Base-by-base conservation (phyloP, 2,113 vertebrate species). In the Prinia subflava region DNA sequence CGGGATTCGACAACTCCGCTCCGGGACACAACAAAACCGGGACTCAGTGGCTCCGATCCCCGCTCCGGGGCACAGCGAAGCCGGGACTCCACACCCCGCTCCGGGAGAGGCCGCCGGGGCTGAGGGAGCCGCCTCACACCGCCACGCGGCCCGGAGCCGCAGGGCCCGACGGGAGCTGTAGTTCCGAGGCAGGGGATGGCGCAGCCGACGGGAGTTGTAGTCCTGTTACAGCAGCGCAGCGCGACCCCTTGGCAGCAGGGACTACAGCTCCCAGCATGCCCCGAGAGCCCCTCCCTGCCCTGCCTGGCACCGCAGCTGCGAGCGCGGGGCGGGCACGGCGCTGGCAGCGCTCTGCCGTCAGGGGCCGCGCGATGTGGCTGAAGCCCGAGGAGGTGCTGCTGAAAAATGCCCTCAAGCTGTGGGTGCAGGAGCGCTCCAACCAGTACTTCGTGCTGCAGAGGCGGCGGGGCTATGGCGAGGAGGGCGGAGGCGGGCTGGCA, bases 341-440 rank as follows among this genome's bases (percentile, higher is more conserved):
- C 68, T n/a, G 83, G 94, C 1, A 41, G 62, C 20, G 57, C 12
- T 28, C 85, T 37, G 64, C 84, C 15, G 64, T 46, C 9, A 30
- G 81, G 84, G 63, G 92, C 52, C 87, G 87, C 46, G 94, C 90
- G 70, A 99, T 99, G 99, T 99, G 99, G 99, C 98, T 99, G 93
- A 99, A 98, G 97, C 99, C 99, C 2, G 99, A 99, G 88, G 99
- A 99, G 96, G 98, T 99, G 94, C 97, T 99, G 96, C 98, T 99
- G 94, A 99, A 99, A 98, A 99, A 99, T 97, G 99, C 99, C 27
- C 98, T 99, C 68, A 99, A 99, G 98, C 97, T 99, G 89, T 99
- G 99, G 99, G 97, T 99, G 93, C 99, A 98, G 92, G 99, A 99
- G 97, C 98, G 98, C 90, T 98, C 98, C 97, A 99, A 99, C 93